Evolutionary conservation across 2,888 invertebrate species (phyloP), one percentile per base, ranked within the genome.

Genomic region (Caprella mutica): DNA sequence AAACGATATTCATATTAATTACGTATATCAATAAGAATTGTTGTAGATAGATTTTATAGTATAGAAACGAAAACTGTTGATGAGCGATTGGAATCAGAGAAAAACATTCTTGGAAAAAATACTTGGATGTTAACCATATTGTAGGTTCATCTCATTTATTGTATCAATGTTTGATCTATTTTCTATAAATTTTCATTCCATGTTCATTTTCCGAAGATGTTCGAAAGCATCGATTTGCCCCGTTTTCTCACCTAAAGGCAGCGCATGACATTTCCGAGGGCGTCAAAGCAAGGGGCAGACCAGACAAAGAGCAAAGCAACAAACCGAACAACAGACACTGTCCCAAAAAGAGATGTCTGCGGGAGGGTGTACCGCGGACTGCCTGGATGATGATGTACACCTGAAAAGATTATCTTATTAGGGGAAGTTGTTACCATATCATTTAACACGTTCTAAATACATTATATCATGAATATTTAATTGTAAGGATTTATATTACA

Each of bases 291-390:
- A 85, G 80, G 21, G 88, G 77, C 12, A 85, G 84, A 9, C 85
- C 86, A 24, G 89, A 77, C 43, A 84, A 84, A 12, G 88, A 86
- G 69, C 87, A 83, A 30, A 84, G 76, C 71, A 90, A 87, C 59
- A 91, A 76, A 23, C 90, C 90, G 67, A 89, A 77, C 53, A 91
- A 78, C 61, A 91, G 77, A 75, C 87, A 85, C 74, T 90, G 90
- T 24, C 89, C 90, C 50, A 91, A 77, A 70, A 91, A 85, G 57
- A 90, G 77, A 71, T 91, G 90, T 35, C 90, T 79, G 65, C 88
- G 81, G 68, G 85, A 85, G 40, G 86, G 85, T 53, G 84, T 80
- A 72, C 86, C 84, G 5, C 72, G 71, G 54, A 71, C 66, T 52
- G 91, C 83, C 71, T 84, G 83, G 76, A 88, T 86, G 69, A 93